phyloP scores from a whole-genome alignment of 2,888 invertebrate species.

The Spatulosminthurus flaviceps region DNA sequence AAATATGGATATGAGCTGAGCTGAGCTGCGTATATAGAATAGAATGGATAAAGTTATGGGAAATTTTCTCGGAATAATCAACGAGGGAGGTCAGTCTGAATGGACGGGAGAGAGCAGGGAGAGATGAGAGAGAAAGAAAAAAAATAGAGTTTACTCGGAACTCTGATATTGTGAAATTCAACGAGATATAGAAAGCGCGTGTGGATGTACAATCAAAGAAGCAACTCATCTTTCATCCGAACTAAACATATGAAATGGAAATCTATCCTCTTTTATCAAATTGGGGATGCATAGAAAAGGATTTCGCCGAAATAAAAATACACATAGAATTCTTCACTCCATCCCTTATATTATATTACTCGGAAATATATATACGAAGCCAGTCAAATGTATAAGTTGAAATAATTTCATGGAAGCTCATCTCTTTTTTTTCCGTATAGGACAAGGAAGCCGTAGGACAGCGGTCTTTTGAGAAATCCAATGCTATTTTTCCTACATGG shows the following conservation, averaged over 20 bases:
- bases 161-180: neutral
- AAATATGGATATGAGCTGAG: too few relatives aligned
- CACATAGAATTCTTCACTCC: neutral
- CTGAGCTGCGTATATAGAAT: too few relatives aligned
- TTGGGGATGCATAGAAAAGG: neutral
- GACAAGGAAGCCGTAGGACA: too few relatives aligned
- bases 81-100: constrained; percentile 41
- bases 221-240: constrained; percentile 38
- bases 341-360: too few relatives aligned
- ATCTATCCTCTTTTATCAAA: neutral
- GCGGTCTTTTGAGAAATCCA: too few relatives aligned
- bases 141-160: neutral
- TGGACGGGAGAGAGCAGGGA: neutral
- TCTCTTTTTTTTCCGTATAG: too few relatives aligned
- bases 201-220: constrained; percentile 29
- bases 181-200: neutral
- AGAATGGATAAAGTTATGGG: neutral
- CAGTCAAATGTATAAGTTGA: too few relatives aligned
- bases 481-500: too few relatives aligned
- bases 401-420: too few relatives aligned
- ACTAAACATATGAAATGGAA: neutral
- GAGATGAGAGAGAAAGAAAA: neutral
- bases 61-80: constrained; percentile 29
- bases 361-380: too few relatives aligned
- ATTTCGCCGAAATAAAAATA: neutral